Conservation (phyloP, 2,113 vertebrate species). For the Hippocampus guttulatus region DNA sequence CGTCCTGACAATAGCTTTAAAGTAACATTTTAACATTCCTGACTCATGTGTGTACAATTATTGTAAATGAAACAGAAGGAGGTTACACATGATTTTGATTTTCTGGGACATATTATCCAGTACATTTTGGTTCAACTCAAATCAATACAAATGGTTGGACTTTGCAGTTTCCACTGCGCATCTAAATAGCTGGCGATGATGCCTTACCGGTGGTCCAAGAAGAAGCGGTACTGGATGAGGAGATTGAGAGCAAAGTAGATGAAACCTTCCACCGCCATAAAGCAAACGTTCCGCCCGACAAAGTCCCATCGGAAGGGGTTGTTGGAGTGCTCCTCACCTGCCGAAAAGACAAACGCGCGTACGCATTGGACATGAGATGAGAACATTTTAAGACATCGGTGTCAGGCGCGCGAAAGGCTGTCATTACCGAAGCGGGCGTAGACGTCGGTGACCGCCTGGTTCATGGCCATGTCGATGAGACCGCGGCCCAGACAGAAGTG, state of each 20-base stretch:
- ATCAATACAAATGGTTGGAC: too few species aligned
- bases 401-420: too few species aligned
- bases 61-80: background rate
- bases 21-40: background rate
- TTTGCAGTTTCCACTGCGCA: too few species aligned
- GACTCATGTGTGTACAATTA: background rate
- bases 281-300: conserved; percentile 85
- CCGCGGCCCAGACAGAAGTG: conserved; percentile 97
- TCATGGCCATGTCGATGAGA: conserved; percentile 93
- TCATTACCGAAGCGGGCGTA: conserved; percentile 88
- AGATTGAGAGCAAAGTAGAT: conserved; percentile 84
- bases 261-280: conserved; percentile 86
- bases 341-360: conserved; percentile 21
- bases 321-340: conserved; percentile 80
- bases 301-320: conserved; percentile 91
- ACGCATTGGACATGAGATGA: background rate
- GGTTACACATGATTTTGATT: background rate
- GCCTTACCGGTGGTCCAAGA: conserved; percentile 76
- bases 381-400: background rate
- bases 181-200: background rate
- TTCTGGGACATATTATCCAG: too few species aligned
- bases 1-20: background rate
- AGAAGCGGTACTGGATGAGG: conserved; percentile 83
- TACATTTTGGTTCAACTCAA: too few species aligned
- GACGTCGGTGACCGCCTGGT: conserved; percentile 91